Percentiles rank a stretch among this genome's conserved stretches.
Evolutionary conservation across 2,888 invertebrate genomes (phyloP).

Genomic region (Steromphala cineraria): DNA sequence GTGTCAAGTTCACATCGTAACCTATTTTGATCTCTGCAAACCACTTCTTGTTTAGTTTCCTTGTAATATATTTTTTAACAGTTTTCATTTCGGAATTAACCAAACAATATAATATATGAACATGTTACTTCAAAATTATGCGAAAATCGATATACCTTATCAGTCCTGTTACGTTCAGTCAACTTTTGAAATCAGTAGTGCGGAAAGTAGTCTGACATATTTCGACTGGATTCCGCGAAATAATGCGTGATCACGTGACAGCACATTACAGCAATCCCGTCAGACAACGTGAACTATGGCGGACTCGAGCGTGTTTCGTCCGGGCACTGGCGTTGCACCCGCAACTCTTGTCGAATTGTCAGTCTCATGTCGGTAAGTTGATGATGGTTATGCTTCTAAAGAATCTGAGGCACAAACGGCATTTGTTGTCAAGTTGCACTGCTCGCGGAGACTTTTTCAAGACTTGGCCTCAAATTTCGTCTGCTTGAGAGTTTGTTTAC

Average conservation of each 20-base stretch:
- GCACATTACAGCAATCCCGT: constrained; percentile 17
- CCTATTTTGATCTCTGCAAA: too few relatives aligned
- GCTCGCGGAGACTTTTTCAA: too few relatives aligned
- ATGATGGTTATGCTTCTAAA: not conserved
- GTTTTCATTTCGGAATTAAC: too few relatives aligned
- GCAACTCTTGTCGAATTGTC: constrained; percentile 65
- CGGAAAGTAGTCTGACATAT: not conserved
- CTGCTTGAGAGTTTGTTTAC: constrained; percentile 2
- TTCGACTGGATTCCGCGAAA: not conserved
- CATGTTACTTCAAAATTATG: too few relatives aligned
- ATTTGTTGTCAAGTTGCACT: too few relatives aligned
- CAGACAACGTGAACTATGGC: constrained; percentile 46
- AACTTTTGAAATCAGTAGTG: not conserved
- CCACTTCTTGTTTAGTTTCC: too few relatives aligned
- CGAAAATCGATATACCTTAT: too few relatives aligned
- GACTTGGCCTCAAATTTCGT: not conserved
- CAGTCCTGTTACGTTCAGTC: too few relatives aligned
- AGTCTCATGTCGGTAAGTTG: constrained; percentile 63
- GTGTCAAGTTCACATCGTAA: too few relatives aligned
- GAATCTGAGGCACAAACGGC: too few relatives aligned
- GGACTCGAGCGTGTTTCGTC: constrained; percentile 51
- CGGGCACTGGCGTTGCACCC: constrained; percentile 63
- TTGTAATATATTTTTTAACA: too few relatives aligned
- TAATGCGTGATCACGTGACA: constrained; percentile 27
- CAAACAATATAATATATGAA: too few relatives aligned